Base-by-base conservation (phyloP, 2,113 vertebrate genomes). In the Otus sunia region DNA sequence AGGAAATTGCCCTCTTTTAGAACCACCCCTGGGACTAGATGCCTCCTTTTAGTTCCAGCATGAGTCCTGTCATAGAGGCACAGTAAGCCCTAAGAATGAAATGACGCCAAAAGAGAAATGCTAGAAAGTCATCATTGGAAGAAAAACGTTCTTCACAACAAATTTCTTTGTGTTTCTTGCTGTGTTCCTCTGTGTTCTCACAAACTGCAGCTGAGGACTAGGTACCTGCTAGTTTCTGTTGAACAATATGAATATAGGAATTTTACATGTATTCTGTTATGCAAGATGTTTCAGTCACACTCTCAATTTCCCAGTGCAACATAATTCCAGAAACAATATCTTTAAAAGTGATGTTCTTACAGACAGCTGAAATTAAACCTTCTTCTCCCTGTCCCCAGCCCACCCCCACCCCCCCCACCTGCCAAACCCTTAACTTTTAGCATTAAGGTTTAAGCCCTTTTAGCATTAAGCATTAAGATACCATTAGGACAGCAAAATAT, bases 381-480 rank as follows among this genome's bases (percentile, higher is more conserved):
- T 8, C 15, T 6, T 12, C 2, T 4, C 10, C 3, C 15, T 7
- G 43, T 0, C 4, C 36, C 32, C 39, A 41, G 5, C 39, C 56
- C 16, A 72, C 34, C 6, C 15, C 7, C 13, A 43, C 15, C 43
- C 43, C 43, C 43, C 43, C 7, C 43, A 45, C 7, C 43, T 8
- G 16, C 43, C 43, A 45, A 45, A 45, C 43, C 16, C 4, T 15
- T 47, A 45, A 50, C 18, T 32, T 69, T 50, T n/a, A 43, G 11
- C 26, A 30, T 58, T 52, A 45, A 80, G 7, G 11, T 16, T 45
- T 45, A 45, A 45, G 43, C 43, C 43, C 18, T 32, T 69, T 50
- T n/a, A 43, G 9, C 26, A 30, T 58, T 52, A 45, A 80, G 6
- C 11, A 43, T 43, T 41, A 78, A 59, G 22, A 66, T 26, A 67